These are phyloP conservation scores for Eueremaeus valkanovi DNA, from an alignment of 2,888 invertebrate species.

Conservation along the genomic window DNA sequence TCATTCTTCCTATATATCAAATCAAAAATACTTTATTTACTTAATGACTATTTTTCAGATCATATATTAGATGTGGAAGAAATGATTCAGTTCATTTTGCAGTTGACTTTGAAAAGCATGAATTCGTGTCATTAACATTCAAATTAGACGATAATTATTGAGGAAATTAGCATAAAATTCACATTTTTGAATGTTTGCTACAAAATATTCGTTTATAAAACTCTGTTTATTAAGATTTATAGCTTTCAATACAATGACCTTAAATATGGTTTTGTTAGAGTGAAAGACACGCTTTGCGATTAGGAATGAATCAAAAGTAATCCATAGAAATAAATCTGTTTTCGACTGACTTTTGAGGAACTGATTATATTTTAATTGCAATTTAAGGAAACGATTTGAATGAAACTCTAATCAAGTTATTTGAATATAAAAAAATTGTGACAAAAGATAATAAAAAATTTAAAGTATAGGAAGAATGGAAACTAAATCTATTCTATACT, in stretches of 20 bases:
- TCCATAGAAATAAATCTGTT: background rate
- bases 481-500: too few species aligned
- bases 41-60: too few species aligned
- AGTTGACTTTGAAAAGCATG: slow-evolving; percentile 5
- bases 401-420: too few species aligned
- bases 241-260: background rate
- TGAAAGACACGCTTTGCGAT: background rate
- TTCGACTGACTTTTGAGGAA: background rate
- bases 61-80: too few species aligned
- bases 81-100: too few species aligned
- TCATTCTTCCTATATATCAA: too few species aligned
- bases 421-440: too few species aligned
- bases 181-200: background rate
- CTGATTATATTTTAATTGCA: background rate
- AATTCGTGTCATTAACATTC: slow-evolving; percentile 31
- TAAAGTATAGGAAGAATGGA: too few species aligned
- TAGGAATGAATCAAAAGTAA: background rate
- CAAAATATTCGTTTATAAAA: background rate
- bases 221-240: background rate
- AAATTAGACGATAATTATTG: slow-evolving; percentile 22
- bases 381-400: background rate
- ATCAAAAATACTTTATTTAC: too few species aligned
- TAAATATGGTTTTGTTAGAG: background rate
- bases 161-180: slow-evolving; percentile 35
- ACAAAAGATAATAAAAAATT: too few species aligned